These are phyloP conservation scores for Frankliniella fusca DNA, from an alignment of 2,888 invertebrate species.

Conservation along the genomic window DNA sequence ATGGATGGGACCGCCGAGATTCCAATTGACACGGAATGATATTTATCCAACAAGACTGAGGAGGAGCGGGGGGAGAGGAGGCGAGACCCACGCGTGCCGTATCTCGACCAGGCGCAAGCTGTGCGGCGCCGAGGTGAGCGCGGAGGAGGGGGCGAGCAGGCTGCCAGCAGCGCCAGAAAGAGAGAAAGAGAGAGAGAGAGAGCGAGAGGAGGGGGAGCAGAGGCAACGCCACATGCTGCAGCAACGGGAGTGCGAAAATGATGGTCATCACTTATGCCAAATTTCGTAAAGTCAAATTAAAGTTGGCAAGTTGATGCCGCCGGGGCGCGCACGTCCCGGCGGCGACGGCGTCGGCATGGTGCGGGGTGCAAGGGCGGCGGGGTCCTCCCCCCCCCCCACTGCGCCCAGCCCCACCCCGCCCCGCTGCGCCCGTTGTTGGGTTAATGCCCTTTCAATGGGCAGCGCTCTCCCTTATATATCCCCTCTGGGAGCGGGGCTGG, in stretches of 20 bases:
- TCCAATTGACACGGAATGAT: slow-evolving; percentile 20
- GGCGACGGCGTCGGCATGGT: no score
- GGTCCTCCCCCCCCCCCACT: background rate
- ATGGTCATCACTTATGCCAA: background rate
- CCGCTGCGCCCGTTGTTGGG: slow-evolving; percentile 12
- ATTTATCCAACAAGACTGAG: slow-evolving; percentile 4
- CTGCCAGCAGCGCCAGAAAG: no score
- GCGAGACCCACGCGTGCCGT: background rate
- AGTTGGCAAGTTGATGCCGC: slow-evolving; percentile 13
- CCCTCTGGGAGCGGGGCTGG: background rate
- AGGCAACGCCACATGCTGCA: background rate
- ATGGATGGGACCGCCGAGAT: slow-evolving; percentile 14
- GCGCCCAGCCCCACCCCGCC: background rate
- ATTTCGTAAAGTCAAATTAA: slow-evolving; percentile 15
- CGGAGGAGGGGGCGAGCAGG: background rate
- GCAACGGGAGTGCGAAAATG: background rate
- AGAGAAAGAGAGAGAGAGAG: no score
- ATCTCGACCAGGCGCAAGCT: background rate
- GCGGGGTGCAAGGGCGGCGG: background rate
- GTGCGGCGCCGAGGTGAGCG: background rate
- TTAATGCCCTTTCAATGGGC: slow-evolving; percentile 10
- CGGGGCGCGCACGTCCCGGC: background rate
- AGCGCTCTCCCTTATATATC: slow-evolving; percentile 6
- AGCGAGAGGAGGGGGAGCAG: background rate
- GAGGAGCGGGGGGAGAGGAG: background rate